Evolutionary conservation across 2,888 invertebrate genomes (phyloP), one percentile per base, ranked within the genome.

Genomic region (Calephelis perditalis): DNA sequence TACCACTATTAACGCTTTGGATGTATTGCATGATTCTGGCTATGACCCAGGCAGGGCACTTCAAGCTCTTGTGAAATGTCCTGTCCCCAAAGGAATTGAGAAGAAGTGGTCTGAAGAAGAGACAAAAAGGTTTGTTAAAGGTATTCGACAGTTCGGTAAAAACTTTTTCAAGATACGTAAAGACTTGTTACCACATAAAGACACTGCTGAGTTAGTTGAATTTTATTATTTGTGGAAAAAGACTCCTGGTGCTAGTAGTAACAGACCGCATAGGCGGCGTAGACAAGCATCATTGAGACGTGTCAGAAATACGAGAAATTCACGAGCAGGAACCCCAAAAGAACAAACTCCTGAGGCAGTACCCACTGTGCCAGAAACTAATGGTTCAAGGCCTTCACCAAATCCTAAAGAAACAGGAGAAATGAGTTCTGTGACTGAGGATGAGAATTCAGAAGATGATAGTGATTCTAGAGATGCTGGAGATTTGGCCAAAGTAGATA

Each of bases 141-240:
- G 99, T 71, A 93, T 99, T 72, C 93, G 99, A 69, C 98, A 98
- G 83, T 98, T 98, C 91, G 99, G 99, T 73, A 99, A 99, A 91
- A 99, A 99, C 91, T 99, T 99, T 91, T 98, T 98, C 89, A 95
- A 98, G 77, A 99, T 99, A 76, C 94, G 96, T 73, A 98, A 98
- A 86, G 99, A 99, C 87, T 92, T 99, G 71, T 91, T 99, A 71
- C 98, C 99, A 61, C 97, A 98, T 82, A 98, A 98, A 92, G 98
- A 99, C 79, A 98, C 99, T 75, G 95, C 98, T 61, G 99, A 99
- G 82, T 91, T 99, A 77, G 98, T 99, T 60, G 98, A 99, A 84
- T 99, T 97, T 91, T 99, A 99, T 90, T 99, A 99, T 91, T 92
- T 98, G 78, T 99, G 99, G 99, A 99, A 99, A 92, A 99, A 99